phyloP scores from a whole-genome alignment of 2,113 vertebrate genomes.

The Felis catus region DNA sequence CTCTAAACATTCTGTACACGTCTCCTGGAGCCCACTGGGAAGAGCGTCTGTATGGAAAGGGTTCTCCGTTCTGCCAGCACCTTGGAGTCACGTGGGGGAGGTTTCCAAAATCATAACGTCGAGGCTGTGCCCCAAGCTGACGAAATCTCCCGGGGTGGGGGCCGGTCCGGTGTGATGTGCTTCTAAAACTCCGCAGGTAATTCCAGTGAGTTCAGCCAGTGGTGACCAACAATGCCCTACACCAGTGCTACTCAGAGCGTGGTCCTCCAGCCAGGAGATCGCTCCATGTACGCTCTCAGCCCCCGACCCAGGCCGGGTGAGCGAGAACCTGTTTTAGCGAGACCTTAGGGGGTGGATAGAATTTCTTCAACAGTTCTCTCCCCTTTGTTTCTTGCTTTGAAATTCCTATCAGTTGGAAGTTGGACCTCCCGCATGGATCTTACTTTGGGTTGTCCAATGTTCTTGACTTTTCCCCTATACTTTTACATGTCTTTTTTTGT shows the following conservation, averaged over 20 bases:
- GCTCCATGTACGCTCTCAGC: fast-evolving
- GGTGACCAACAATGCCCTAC: not conserved
- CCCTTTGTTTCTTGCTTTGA: not conserved
- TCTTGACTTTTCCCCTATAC: not conserved
- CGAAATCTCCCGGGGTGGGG: not conserved
- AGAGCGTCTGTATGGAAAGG: not conserved
- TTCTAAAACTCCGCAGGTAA: not conserved
- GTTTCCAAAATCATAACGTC: not conserved
- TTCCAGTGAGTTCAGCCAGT: not conserved
- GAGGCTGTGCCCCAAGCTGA: not conserved
- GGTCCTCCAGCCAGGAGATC: not conserved
- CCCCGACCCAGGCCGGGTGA: not conserved
- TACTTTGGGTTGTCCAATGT: not conserved
- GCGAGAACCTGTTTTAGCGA: not conserved
- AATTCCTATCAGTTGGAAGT: not conserved
- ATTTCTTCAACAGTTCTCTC: not conserved
- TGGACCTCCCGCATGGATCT: not conserved
- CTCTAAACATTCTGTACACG: not conserved
- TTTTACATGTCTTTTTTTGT: not conserved
- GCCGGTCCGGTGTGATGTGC: fast-evolving
- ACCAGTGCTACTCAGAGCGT: not conserved
- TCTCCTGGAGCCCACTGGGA: not conserved
- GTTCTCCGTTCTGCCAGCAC: not conserved
- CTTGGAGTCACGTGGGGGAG: not conserved
- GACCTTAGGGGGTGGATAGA: not conserved